Evolutionary conservation across 2,797 vertebrate genomes (phyloP), one percentile per base, ranked within the genome.

Genomic region (Falco biarmicus): DNA sequence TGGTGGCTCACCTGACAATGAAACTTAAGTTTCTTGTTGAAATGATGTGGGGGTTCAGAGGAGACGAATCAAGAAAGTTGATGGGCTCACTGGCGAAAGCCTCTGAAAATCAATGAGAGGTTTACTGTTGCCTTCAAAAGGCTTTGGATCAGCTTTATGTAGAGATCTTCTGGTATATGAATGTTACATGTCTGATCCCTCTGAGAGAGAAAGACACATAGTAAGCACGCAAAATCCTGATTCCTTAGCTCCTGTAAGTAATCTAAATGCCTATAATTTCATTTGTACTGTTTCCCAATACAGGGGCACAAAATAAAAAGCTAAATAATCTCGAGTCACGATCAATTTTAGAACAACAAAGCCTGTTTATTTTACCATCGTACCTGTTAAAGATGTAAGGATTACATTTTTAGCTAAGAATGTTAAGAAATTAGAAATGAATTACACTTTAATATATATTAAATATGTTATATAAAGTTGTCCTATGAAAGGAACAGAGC

Each of bases 401-500:
- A 37, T 87, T 78, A 51, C 5, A 34, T 54, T 90, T 87, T 90
- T 66, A 69, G 39, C 41, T 89, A 82, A 48, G 28, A 70, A 50
- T 68, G 13, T 43, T 80, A 80, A 74, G 39, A 91, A 64, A 66
- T 74, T 21, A 53, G 18, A 70, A 92, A 70, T 53, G 22, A 92
- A 63, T 90, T 77, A 34, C 15, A 37, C 24, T 73, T 76, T 28
- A 74, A 34, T 64, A 64, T 25, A 12, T 17, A 66, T 82, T 51
- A 75, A 17, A 18, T 88, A 12, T 53, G 3, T 41, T 86, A 79
- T 89, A 93, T 90, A 92, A 94, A 94, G 74, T 93, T 95, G 61
- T 91, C 79, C 81, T 53, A 9, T 94, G 86, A 97, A 96, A 97
- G 77, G 70, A 96, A 92, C 71, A 93, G 95, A 94, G 75, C 56